Evolutionary conservation across 2,797 vertebrate species (phyloP).

Genomic region (Poeciliopsis presidionis): DNA sequence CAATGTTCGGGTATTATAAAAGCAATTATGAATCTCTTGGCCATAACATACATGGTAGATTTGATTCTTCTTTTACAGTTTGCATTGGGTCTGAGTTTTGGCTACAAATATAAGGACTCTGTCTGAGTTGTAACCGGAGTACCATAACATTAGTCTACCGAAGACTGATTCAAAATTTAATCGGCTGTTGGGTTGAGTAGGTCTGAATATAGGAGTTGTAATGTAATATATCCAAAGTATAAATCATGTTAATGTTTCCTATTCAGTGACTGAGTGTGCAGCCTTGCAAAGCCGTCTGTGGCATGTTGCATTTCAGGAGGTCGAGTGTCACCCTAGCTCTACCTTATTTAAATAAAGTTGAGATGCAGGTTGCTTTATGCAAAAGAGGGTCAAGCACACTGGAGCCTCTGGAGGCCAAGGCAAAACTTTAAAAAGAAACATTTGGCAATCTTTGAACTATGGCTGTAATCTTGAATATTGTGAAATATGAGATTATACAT

Average conservation of each 20-base stretch:
- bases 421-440: slow-evolving; percentile 3
- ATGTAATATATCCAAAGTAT: slow-evolving; percentile 17
- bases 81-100: slow-evolving; percentile 23
- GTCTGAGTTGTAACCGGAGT: slow-evolving; percentile 37
- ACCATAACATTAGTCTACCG: slow-evolving; percentile 29
- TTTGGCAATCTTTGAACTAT: background rate
- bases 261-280: background rate
- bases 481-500: no score
- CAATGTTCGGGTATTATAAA: background rate
- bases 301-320: background rate
- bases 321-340: background rate
- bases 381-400: slow-evolving; percentile 6
- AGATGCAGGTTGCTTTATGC: slow-evolving; percentile 1
- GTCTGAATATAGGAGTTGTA: slow-evolving; percentile 14
- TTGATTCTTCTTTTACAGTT: background rate
- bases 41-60: background rate
- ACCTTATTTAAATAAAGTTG: background rate
- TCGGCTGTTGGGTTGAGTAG: slow-evolving; percentile 21
- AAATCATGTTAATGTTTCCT: background rate
- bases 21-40: background rate
- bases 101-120: slow-evolving; percentile 34
- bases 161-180: slow-evolving; percentile 37
- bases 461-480: background rate
- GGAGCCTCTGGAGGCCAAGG: background rate
- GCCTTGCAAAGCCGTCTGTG: background rate